These are phyloP conservation scores for Stenodera caucasica DNA, from an alignment of 2,888 invertebrate species.

Conservation along the genomic window DNA sequence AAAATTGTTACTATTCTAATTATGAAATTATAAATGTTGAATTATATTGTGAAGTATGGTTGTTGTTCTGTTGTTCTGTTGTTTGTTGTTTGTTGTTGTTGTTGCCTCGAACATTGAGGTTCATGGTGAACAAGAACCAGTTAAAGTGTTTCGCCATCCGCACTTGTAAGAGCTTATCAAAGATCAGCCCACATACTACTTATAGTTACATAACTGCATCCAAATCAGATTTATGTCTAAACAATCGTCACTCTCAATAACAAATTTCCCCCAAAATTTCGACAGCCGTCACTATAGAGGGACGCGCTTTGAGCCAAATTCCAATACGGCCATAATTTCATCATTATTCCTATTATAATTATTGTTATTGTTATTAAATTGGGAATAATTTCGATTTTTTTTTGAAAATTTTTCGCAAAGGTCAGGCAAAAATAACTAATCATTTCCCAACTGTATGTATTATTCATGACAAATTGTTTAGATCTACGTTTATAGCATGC, in stretches of 20 bases:
- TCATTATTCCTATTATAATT: too few species aligned
- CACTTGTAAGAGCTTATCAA: slow-evolving; percentile 40
- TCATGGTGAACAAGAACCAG: slow-evolving; percentile 45
- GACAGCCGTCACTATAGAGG: too few species aligned
- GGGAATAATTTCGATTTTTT: too few species aligned
- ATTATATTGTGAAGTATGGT: slow-evolving; percentile 20
- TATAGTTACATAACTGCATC: slow-evolving; percentile 35
- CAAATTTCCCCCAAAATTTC: too few species aligned
- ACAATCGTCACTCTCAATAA: too few species aligned
- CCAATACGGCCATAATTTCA: too few species aligned
- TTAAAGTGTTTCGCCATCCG: slow-evolving; percentile 36
- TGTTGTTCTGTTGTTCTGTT: slow-evolving; percentile 5
- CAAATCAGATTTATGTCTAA: slow-evolving; percentile 11
- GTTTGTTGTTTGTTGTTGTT: neutral
- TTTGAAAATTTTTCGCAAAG: neutral
- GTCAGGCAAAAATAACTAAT: slow-evolving; percentile 12
- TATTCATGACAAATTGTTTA: slow-evolving; percentile 13
- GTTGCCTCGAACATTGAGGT: slow-evolving; percentile 33
- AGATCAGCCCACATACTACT: slow-evolving; percentile 41
- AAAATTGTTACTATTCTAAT: slow-evolving; percentile 20
- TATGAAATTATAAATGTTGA: slow-evolving; percentile 16
- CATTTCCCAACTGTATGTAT: slow-evolving; percentile 10
- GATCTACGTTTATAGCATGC: slow-evolving; percentile 10
- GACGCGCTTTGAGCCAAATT: too few species aligned
- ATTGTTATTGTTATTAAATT: too few species aligned